These are phyloP conservation scores for Cheilosia urbana DNA, from an alignment of 2,888 invertebrate genomes.

Conservation along the genomic window DNA sequence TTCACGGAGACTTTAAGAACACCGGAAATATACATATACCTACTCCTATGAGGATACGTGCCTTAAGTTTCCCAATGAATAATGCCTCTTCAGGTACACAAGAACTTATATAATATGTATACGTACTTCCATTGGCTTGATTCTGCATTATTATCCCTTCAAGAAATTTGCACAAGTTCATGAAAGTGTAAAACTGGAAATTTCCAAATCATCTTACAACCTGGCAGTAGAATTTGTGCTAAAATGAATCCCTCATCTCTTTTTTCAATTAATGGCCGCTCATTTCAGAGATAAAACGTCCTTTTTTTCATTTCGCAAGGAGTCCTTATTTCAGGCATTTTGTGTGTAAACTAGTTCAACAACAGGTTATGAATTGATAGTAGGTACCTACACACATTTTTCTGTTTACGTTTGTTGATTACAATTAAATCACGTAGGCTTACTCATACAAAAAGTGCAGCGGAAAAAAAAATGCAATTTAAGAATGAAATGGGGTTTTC, in stretches of 20 bases:
- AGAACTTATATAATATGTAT: too few species aligned
- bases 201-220: too few species aligned
- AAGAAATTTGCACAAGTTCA: too few species aligned
- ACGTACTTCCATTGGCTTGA: too few species aligned
- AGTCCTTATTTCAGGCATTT: slow-evolving; percentile 4
- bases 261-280: slow-evolving; percentile 7
- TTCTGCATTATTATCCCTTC: too few species aligned
- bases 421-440: slow-evolving; percentile 62
- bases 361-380: slow-evolving; percentile 64
- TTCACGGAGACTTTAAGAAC: too few species aligned
- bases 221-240: neutral
- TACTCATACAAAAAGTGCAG: slow-evolving; percentile 44
- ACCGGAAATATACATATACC: too few species aligned
- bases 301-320: neutral
- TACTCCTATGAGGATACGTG: too few species aligned
- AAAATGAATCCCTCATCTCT: too few species aligned
- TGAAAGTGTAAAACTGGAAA: too few species aligned
- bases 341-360: slow-evolving; percentile 35
- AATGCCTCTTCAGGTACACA: too few species aligned
- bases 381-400: slow-evolving; percentile 55
- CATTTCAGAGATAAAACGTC: neutral
- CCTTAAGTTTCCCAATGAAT: too few species aligned
- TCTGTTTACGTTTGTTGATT: slow-evolving; percentile 72
- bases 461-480: slow-evolving; percentile 33
- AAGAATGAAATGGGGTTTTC: slow-evolving; percentile 61